phyloP scores from a whole-genome alignment of 2,888 invertebrate species.

The Clunio marinus region DNA sequence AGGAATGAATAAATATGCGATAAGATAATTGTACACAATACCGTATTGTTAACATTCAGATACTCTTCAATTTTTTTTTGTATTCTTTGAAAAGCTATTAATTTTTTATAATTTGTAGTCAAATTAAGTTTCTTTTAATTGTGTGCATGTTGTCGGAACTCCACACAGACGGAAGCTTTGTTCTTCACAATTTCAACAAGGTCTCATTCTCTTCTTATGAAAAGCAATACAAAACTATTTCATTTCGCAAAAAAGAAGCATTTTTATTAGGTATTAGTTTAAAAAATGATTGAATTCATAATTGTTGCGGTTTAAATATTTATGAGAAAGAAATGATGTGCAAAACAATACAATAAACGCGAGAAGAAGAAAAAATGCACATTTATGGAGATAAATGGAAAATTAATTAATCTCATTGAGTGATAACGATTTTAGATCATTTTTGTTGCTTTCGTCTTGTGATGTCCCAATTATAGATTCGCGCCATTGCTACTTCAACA shows the following conservation, averaged over 20 bases:
- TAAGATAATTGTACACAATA: slow-evolving; percentile 5
- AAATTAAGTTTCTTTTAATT: not conserved
- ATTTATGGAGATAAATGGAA: no score
- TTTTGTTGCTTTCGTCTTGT: slow-evolving; percentile 61
- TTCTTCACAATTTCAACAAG: no score
- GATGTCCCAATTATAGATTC: slow-evolving; percentile 98
- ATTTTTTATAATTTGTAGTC: not conserved
- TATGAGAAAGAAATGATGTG: no score
- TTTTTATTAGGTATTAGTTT: no score
- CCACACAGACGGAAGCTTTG: not conserved
- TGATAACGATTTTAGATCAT: not conserved
- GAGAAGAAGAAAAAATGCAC: no score
- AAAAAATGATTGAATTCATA: no score
- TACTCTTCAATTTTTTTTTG: not conserved
- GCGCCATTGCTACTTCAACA: slow-evolving; percentile 97
- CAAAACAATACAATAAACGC: no score
- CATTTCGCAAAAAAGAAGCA: no score
- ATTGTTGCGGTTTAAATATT: no score
- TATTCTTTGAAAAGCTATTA: not conserved
- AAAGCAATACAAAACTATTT: no score
- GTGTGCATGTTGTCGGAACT: not conserved
- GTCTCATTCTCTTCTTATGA: no score
- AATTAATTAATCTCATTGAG: no score
- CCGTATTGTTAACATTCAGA: not conserved
- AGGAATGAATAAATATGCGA: slow-evolving; percentile 13